These are phyloP conservation scores for Poeciliopsis occidentalis DNA, from an alignment of 2,113 vertebrate genomes.

Conservation along the genomic window DNA sequence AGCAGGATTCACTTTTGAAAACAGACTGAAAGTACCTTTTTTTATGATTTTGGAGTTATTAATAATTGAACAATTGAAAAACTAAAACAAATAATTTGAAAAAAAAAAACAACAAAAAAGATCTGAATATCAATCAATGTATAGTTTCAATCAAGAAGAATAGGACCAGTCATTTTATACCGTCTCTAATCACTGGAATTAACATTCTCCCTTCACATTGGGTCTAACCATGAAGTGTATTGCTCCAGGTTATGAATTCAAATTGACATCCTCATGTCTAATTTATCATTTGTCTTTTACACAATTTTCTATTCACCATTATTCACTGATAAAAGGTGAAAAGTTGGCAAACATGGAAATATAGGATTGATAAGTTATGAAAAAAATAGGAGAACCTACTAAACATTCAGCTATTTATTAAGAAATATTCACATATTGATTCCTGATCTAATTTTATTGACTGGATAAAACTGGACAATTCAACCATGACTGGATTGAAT, in stretches of 20 bases:
- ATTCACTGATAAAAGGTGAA: too few relatives aligned
- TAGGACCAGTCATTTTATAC: background rate
- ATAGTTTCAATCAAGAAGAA: background rate
- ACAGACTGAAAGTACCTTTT: background rate
- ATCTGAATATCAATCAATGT: background rate
- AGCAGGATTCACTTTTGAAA: background rate
- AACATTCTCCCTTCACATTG: background rate
- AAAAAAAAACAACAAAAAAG: background rate
- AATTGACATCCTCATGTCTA: background rate
- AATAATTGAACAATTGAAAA: background rate
- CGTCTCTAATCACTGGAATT: background rate
- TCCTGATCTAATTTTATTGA: too few relatives aligned
- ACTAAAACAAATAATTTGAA: background rate
- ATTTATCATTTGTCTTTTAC: too few relatives aligned
- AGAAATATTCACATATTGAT: too few relatives aligned
- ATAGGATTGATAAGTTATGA: too few relatives aligned
- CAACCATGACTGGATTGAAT: too few relatives aligned
- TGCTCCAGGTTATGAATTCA: background rate
- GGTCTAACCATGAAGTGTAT: background rate
- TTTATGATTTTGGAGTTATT: background rate
- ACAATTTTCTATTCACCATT: too few relatives aligned
- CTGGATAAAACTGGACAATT: too few relatives aligned
- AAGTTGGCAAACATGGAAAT: too few relatives aligned
- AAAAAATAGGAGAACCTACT: too few relatives aligned
- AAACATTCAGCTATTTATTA: too few relatives aligned